A percentile compares a stretch with the other conserved stretches of the same genome.
These are phyloP conservation scores for Lepeophtheirus nordmannii DNA, from an alignment of 2,888 invertebrate genomes.

Conservation along the genomic window DNA sequence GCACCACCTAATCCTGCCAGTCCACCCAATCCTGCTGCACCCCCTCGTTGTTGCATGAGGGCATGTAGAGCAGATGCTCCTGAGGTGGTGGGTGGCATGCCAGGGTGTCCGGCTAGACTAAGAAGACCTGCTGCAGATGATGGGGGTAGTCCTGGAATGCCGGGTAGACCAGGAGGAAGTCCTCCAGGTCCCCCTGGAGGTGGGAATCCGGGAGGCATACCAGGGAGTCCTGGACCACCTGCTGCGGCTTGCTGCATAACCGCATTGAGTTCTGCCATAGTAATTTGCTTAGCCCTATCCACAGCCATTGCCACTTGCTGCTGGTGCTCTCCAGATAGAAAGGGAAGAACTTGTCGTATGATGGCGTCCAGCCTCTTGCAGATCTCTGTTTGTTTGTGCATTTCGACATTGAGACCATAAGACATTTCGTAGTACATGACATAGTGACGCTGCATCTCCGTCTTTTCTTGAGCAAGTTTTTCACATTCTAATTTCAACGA, in stretches of 20 bases:
- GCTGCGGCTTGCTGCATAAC: constrained; percentile 63
- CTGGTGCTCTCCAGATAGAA: constrained; percentile 88
- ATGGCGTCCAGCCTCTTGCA: constrained; percentile 91
- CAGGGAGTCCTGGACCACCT: constrained; percentile 27
- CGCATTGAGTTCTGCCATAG: constrained; percentile 88
- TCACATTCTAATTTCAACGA: constrained; percentile 95
- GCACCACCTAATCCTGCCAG: constrained; percentile 26
- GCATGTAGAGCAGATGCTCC: constrained; percentile 35
- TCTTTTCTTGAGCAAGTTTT: constrained; percentile 90
- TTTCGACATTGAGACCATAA: constrained; percentile 83
- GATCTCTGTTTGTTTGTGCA: constrained; percentile 96
- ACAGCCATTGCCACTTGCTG: constrained; percentile 93
- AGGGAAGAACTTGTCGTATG: constrained; percentile 86
- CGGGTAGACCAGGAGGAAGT: constrained; percentile 48
- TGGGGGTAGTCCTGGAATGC: constrained; percentile 37
- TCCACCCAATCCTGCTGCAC: constrained; percentile 30
- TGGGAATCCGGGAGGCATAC: constrained; percentile 28
- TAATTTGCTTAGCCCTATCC: constrained; percentile 93
- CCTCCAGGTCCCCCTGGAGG: constrained; percentile 44
- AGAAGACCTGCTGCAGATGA: constrained; percentile 19
- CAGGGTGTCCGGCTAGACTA: constrained; percentile 25
- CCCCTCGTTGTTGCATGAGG: background rate
- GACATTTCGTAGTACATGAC: constrained; percentile 98
- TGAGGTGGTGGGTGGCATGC: constrained; percentile 31
- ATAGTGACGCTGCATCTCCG: constrained; percentile 96